Evolutionary conservation across 2,797 vertebrate genomes (phyloP).

Genomic region (Taenioides sp.): DNA sequence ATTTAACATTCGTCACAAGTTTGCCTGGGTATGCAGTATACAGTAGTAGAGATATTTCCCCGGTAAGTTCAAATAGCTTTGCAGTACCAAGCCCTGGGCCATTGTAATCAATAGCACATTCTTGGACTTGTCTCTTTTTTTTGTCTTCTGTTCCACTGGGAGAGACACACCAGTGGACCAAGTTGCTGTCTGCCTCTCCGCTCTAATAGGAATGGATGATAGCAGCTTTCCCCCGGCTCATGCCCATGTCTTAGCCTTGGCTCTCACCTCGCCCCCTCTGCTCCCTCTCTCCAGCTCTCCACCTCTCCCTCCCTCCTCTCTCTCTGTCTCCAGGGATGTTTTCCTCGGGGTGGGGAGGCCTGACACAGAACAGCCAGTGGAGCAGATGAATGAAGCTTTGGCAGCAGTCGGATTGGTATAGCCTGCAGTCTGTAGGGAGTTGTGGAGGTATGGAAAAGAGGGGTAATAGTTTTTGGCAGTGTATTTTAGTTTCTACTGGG

Average conservation of each 20-base stretch:
- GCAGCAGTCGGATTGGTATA: background rate
- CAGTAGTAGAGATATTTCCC: background rate
- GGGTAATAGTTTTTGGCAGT: background rate
- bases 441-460: background rate
- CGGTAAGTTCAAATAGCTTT: background rate
- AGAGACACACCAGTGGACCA: constrained; percentile 6
- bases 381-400: constrained; percentile 53
- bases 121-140: constrained; percentile 38
- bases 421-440: background rate
- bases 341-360: constrained; percentile 24
- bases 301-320: constrained; percentile 16
- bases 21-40: background rate
- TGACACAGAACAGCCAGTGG: constrained; percentile 35
- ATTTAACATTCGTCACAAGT: no score
- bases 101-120: constrained; percentile 21
- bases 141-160: constrained; percentile 2
- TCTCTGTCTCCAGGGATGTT: constrained; percentile 21
- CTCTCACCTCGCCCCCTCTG: constrained; percentile 16
- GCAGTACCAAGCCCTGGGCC: background rate
- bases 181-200: constrained; percentile 13
- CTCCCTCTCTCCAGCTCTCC: background rate
- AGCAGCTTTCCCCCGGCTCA: constrained; percentile 42
- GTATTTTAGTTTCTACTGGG: background rate
- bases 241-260: constrained; percentile 27
- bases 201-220: constrained; percentile 56